phyloP scores from a whole-genome alignment of 2,797 vertebrate species.

The Liparis tanakae region DNA sequence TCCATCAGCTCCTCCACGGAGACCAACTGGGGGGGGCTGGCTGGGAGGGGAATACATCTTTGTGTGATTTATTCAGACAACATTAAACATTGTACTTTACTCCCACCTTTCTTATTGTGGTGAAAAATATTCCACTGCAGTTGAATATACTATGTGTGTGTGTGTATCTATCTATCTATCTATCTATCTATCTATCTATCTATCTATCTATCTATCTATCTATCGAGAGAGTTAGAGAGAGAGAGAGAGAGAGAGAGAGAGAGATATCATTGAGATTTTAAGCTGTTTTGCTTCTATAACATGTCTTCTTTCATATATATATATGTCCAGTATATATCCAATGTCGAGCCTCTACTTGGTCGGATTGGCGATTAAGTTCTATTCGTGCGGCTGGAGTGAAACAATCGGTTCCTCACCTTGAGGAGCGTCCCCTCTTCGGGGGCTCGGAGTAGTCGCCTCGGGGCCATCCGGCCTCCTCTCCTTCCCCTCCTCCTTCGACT shows the following conservation, averaged over 20 bases:
- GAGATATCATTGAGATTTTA: too few species aligned
- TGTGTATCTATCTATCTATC: too few species aligned
- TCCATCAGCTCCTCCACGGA: slow-evolving; percentile 93
- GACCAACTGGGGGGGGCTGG: slow-evolving; percentile 87
- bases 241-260: too few species aligned
- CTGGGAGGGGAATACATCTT: slow-evolving; percentile 75
- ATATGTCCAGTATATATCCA: neutral
- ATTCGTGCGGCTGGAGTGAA: neutral
- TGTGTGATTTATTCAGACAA: neutral
- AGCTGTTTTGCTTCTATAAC: too few species aligned
- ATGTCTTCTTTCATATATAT: too few species aligned
- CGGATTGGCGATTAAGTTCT: neutral
- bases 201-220: too few species aligned
- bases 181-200: too few species aligned
- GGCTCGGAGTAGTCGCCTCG: slow-evolving; percentile 80
- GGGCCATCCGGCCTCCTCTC: slow-evolving; percentile 69
- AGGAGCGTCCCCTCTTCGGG: slow-evolving; percentile 73
- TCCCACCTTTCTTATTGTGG: neutral
- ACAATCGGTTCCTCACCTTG: slow-evolving; percentile 83
- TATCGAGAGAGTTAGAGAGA: too few species aligned
- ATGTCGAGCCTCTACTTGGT: neutral
- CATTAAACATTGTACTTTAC: neutral
- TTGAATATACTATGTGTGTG: too few species aligned
- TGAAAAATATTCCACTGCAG: neutral
- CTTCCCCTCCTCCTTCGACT: slow-evolving; percentile 58